phyloP scores from a whole-genome alignment of 2,888 invertebrate genomes.

The Omphaloscelis lunosa region DNA sequence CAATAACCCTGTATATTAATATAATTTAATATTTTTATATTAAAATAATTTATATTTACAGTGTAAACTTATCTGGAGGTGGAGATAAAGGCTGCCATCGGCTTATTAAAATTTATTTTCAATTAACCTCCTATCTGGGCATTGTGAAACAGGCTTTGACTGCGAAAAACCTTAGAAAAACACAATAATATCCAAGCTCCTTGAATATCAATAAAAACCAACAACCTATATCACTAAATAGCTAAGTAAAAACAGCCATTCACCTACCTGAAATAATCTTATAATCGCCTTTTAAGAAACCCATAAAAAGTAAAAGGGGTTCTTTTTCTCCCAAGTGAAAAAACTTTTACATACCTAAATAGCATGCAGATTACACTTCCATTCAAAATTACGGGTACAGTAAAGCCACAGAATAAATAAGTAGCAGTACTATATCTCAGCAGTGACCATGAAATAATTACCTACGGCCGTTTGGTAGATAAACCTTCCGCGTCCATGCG shows the following conservation, averaged over 20 bases:
- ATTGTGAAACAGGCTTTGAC: background rate
- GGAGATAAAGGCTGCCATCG: no score
- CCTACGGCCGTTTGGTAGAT: no score
- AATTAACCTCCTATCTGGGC: background rate
- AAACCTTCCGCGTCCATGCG: no score
- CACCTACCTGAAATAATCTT: constrained; percentile 18
- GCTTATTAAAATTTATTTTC: no score
- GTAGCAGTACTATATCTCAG: no score
- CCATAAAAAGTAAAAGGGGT: constrained; percentile 22
- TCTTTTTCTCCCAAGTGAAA: background rate
- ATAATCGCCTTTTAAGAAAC: constrained; percentile 13
- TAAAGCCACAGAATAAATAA: background rate
- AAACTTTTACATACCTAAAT: background rate
- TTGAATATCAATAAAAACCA: constrained; percentile 24
- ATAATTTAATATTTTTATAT: no score
- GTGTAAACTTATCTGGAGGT: no score
- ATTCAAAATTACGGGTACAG: constrained; percentile 39
- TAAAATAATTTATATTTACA: no score
- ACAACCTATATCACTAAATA: constrained; percentile 9
- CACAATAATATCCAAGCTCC: background rate
- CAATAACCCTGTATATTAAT: no score
- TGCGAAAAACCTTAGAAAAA: background rate
- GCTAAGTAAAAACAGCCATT: background rate
- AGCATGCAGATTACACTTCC: constrained; percentile 23
- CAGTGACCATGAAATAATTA: no score